Conservation (phyloP, 2,113 vertebrate genomes). For the Girardinichthys multiradiatus region DNA sequence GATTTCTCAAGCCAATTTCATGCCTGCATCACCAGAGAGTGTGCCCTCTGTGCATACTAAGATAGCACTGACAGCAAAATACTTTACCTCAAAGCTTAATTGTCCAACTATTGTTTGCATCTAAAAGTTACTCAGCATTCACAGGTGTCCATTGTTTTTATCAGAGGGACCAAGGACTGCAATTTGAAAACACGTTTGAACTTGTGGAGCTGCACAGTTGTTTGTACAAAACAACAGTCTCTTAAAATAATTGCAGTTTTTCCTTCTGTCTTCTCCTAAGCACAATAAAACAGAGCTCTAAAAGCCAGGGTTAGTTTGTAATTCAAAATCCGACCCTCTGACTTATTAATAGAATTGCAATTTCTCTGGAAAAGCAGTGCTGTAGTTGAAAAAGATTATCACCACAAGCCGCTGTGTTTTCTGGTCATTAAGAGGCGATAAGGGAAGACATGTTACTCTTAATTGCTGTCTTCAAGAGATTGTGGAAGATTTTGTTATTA, state of each 20-base stretch:
- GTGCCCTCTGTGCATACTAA: constrained; percentile 68
- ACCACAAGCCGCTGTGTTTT: neutral
- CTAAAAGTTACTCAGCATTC: constrained; percentile 2
- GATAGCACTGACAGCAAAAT: constrained; percentile 16
- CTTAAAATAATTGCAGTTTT: neutral
- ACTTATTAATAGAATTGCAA: neutral
- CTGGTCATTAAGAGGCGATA: constrained; percentile 12
- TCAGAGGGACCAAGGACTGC: neutral
- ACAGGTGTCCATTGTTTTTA: neutral
- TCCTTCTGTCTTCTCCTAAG: neutral
- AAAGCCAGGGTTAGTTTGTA: neutral
- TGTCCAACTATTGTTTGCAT: constrained; percentile 30
- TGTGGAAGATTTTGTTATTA: constrained; percentile 11
- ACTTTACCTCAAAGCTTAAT: constrained; percentile 32
- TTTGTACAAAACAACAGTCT: neutral
- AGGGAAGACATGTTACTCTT: constrained; percentile 10
- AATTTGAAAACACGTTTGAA: neutral
- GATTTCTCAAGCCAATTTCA: constrained; percentile 78
- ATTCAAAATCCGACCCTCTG: neutral
- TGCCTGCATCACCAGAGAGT: constrained; percentile 64
- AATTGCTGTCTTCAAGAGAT: neutral
- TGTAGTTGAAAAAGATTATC: neutral
- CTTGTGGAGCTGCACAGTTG: neutral
- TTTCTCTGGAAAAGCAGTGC: neutral
- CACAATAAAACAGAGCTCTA: neutral